Evolutionary conservation across 2,888 invertebrate genomes (phyloP), one percentile per base, ranked within the genome.

Genomic region (Protophormia terraenovae): DNA sequence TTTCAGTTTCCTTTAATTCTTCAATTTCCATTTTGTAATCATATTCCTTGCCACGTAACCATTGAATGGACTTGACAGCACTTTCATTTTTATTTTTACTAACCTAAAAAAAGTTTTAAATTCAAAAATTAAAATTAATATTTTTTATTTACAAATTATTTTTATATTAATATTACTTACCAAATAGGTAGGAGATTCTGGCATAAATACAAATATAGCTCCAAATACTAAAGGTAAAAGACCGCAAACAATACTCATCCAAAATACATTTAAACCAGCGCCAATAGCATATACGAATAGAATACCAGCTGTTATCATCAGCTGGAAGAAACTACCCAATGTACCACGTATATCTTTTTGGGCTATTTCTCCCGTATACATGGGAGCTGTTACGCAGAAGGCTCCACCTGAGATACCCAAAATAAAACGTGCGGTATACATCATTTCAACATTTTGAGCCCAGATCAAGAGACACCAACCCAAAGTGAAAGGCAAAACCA

Each of bases 341-440:
- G 95, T 95, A 0, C 98, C 98, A 78, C 98, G 94, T 88, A 97
- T 95, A 29, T 95, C 95, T 88, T 95, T 96, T 88, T 97, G 96
- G 0, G 97, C 95, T 60, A 97, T 97, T 93, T 98, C 98, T 53
- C 95, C 96, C 5, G 96, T 96, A 90, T 97, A 97, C 86, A 97
- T 94, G 0, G 98, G 98, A 0, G 96, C 96, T 0, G 96, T 95
- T 19, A 97, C 95, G 88, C 97, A 97, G 89, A 96, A 96, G 1
- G 97, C 96, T 24, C 97, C 97, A 81, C 92, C 93, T 24, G 93
- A 89, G 55, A 93, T 87, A 87, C 93, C 93, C 75, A 93, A 86
- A 16, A 93, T 89, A 71, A 91, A 92, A 78, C 93, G 90, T 1
- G 92, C 91, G 2, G 85, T 83, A 60, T 90, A 91, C 90, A 93